Percentiles rank a stretch among this genome's conserved stretches.
These are phyloP conservation scores for Scalopus aquaticus DNA, from an alignment of 2,113 vertebrate genomes.

Conservation along the genomic window DNA sequence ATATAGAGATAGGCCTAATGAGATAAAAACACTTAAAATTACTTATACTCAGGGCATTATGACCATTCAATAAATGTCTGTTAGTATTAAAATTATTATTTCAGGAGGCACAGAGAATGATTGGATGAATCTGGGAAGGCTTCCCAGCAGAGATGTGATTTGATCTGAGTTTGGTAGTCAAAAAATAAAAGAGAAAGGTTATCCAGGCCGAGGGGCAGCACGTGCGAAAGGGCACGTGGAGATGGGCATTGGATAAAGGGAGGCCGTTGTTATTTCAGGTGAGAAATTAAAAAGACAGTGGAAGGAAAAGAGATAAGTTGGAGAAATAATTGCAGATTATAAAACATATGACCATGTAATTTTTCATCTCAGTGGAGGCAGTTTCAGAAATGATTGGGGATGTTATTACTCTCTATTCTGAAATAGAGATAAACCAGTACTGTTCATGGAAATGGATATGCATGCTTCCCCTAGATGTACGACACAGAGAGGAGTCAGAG, in stretches of 20 bases:
- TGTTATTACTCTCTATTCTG: neutral
- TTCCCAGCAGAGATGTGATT: neutral
- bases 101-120: neutral
- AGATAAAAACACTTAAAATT: slow-evolving; percentile 15
- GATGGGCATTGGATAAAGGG: neutral
- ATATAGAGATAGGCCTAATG: neutral
- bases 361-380: neutral
- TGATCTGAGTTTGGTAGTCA: slow-evolving; percentile 3
- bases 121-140: no score
- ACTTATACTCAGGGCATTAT: neutral
- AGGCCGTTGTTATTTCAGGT: neutral
- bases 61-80: neutral
- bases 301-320: neutral
- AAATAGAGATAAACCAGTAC: neutral
- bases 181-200: neutral
- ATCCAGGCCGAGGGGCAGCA: neutral
- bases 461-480: neutral
- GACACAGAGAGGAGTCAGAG: neutral
- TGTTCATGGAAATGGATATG: neutral
- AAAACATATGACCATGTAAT: neutral
- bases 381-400: neutral
- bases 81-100: neutral
- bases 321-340: neutral
- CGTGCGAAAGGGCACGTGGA: neutral
- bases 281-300: neutral